Evolutionary conservation across 2,113 vertebrate species (phyloP), one percentile per base, ranked within the genome.

Genomic region (Catagonus wagneri): DNA sequence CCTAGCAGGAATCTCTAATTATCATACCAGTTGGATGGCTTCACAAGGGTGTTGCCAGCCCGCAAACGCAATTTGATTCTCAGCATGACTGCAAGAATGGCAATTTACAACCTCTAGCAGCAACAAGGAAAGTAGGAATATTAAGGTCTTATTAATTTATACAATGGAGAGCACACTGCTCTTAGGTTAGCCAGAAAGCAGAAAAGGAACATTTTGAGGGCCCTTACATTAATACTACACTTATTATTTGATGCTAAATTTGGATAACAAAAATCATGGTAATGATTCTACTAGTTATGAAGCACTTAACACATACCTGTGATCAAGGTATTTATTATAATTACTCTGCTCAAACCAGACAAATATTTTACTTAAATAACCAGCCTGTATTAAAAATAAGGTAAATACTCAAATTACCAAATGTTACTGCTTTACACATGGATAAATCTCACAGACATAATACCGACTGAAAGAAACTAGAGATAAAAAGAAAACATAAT

Each of bases 41-140:
- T 96, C 97, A 94, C 69, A 93, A 95, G 58, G 95, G 89, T 86
- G 3, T 0, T 86, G 80, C 92, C 58, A 9, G 66, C 89, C 66
- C 90, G 97, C 94, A 98, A 96, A 86, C 87, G 95, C 80, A 89
- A 96, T 93, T 92, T 92, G 34, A 92, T 97, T 98, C 97, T 61
- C 89, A 96, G 91, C 83, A 69, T 87, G 98, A 94, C 63, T 32
- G 20, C 36, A 97, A 93, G 80, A 98, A 97, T 56, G 68, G 86
- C 34, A 97, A 96, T 95, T 98, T 97, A 97, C 63, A 97, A 89
- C 61, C 93, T 93, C 90, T 50, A 97, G 32, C 52, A 92, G 81
- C 36, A 90, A 92, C n/a, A n/a, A n/a, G n/a, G 92, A 61, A 95
- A 94, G 56, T 93, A 39, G 54, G 84, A 92, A n/a, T 93, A 90